Evolutionary conservation across 2,888 invertebrate species (phyloP), one percentile per base, ranked within the genome.

Genomic region (Zaprionus obscuricornis): DNA sequence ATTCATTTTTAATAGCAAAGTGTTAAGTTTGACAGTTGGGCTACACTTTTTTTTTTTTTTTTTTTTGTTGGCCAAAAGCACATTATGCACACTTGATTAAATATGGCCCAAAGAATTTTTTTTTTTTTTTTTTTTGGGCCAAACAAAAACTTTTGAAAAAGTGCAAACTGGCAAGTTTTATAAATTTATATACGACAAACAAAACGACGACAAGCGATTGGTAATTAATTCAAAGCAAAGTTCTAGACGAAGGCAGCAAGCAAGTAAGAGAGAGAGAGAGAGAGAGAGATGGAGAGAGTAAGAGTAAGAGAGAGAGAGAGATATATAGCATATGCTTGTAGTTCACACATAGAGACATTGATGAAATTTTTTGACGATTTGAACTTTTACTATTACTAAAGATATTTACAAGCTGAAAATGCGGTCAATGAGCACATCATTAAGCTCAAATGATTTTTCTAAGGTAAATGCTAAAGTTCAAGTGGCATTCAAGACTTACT

Each of bases 21-120:
- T 79, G 74, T 68, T 82, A 73, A 78, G 79, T 78, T 78, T 78
- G 75, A 75, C 67, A 78, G 70, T 78, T 64, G 60, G 65, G 64
- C 58, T 39, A 50, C 54, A 42, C 20, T 22, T 46, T 26, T 29
- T 16, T 31, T n/a, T 24, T 5, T 14, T 24, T 22, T n/a, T 11
- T 27, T 8, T 11, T 40, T 37, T 27, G 3, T 39, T 47, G 46
- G 18, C 20, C 42, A 16, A 36, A 40, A 18, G 56, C 58, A 34
- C 70, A 82, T 78, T 75, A 83, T 63, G 65, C 43, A 83, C 79
- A 64, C 78, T 77, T 72, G 69, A 81, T 69, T 79, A 39, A 56
- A 71, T 70, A 58, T 74, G 73, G 36, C 39, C 51, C 10, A 8
- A 31, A 20, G 13, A 6, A 22, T 6, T 2, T 8, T n/a, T n/a